Evolutionary conservation across 2,888 invertebrate genomes (phyloP).

Genomic region (Drosophila prostipennis): DNA sequence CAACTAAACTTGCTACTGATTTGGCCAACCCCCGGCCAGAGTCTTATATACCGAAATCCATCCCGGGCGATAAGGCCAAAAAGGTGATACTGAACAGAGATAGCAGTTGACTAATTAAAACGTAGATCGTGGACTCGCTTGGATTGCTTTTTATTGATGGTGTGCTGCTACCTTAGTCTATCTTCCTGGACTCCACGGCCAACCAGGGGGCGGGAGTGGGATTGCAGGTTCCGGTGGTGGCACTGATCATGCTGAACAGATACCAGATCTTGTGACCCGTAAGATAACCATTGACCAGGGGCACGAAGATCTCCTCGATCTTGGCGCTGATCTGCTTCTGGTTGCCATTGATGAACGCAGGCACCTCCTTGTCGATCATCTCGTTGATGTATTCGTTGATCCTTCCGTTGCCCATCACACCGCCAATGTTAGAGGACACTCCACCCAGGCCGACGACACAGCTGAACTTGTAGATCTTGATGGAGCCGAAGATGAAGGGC

Average conservation of each 20-base stretch:
- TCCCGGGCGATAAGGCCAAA: constrained; percentile 30
- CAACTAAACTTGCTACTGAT: constrained; percentile 60
- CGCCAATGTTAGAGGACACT: constrained; percentile 76
- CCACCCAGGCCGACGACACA: constrained; percentile 68
- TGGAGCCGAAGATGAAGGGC: constrained; percentile 78
- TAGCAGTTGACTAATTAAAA: constrained; percentile 40
- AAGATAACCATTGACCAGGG: constrained; percentile 65
- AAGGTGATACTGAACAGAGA: constrained; percentile 26
- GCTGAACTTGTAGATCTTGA: constrained; percentile 80
- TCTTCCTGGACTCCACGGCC: constrained; percentile 43
- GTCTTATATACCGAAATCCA: constrained; percentile 68
- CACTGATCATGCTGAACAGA: constrained; percentile 51
- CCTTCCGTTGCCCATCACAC: constrained; percentile 76
- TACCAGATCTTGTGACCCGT: constrained; percentile 80
- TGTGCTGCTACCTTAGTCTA: constrained; percentile 2
- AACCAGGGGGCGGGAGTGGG: constrained; percentile 80
- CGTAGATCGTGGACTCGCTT: constrained; percentile 30
- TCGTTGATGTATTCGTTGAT: constrained; percentile 73
- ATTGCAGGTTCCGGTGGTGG: constrained; percentile 52
- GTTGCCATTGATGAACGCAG: constrained; percentile 68
- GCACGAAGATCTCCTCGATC: constrained; percentile 71
- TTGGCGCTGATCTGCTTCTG: constrained; percentile 69
- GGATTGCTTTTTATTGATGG: constrained; percentile 29
- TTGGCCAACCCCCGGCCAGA: constrained; percentile 24
- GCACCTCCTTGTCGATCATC: constrained; percentile 68